Percentiles rank a stretch among this genome's conserved stretches.
Evolutionary conservation across 1,140 invertebrate species (phyloP).

Genomic region (Drosophila cardini): DNA sequence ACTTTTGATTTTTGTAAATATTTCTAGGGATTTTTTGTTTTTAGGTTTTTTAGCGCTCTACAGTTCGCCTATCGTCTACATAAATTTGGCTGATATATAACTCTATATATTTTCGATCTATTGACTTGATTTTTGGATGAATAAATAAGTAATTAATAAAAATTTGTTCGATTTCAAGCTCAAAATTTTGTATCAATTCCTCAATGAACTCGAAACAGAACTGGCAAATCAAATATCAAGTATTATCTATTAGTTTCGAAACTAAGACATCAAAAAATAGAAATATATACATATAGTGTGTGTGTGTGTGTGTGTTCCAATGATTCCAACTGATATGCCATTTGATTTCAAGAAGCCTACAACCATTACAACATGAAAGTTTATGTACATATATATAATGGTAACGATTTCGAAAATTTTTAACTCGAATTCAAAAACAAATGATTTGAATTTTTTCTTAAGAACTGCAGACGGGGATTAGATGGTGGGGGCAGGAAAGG

Average conservation of each 20-base stretch:
- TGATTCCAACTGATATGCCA: constrained; percentile 80
- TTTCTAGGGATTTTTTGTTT: constrained; percentile 27
- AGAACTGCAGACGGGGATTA: not conserved
- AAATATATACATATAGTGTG: no score
- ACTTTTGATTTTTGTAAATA: constrained; percentile 36
- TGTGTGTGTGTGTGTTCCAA: constrained; percentile 29
- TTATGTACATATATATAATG: constrained; percentile 18
- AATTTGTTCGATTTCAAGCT: not conserved
- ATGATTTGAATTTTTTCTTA: not conserved
- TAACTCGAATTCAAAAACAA: not conserved
- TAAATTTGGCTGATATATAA: not conserved
- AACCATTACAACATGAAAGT: constrained; percentile 57
- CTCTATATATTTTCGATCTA: not conserved
- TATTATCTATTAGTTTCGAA: constrained; percentile 1
- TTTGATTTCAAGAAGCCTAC: constrained; percentile 76
- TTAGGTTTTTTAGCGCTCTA: constrained; percentile 1
- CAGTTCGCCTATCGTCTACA: constrained; percentile 19
- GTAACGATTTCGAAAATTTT: constrained; percentile 8
- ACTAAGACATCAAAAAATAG: not conserved
- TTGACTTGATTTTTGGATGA: constrained; percentile 10
- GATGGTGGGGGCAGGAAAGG: not conserved
- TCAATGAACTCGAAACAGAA: not conserved
- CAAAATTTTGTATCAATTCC: not conserved
- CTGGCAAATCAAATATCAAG: not conserved
- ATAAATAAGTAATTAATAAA: not conserved